Evolutionary conservation across 2,888 invertebrate species (phyloP).

Genomic region (Caenorhabditis macrosperma): DNA sequence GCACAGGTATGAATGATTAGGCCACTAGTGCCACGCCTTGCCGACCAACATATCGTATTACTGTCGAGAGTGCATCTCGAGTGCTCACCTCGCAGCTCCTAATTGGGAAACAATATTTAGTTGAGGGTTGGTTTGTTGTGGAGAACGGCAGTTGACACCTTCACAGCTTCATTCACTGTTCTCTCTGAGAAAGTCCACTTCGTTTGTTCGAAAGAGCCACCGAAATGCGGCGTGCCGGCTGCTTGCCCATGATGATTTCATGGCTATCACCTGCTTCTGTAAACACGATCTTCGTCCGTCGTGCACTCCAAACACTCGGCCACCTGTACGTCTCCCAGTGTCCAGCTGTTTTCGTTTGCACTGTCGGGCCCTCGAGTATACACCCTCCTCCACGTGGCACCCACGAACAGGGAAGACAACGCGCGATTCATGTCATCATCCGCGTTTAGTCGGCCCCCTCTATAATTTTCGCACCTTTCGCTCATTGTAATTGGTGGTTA

Average conservation of each 20-base stretch:
- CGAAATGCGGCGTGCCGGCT: neutral
- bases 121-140: neutral
- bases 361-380: conserved; percentile 33
- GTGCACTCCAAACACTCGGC: conserved; percentile 45
- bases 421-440: conserved; percentile 29
- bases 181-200: no score
- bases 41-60: conserved; percentile 44
- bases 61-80: conserved; percentile 38
- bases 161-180: no score
- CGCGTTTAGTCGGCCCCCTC: conserved; percentile 23
- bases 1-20: conserved; percentile 54
- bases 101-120: conserved; percentile 32
- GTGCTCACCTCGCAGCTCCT: conserved; percentile 23
- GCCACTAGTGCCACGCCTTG: conserved; percentile 32
- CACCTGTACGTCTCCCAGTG: conserved; percentile 38
- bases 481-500: conserved; percentile 48
- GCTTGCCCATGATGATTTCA: conserved; percentile 14
- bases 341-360: conserved; percentile 61
- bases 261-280: conserved; percentile 53
- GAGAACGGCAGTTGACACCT: no score
- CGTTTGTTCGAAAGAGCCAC: neutral
- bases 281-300: conserved; percentile 43
- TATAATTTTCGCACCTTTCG: conserved; percentile 54
- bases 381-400: conserved; percentile 38
- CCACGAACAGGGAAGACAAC: neutral